Evolutionary conservation across 92 coral and sea anemone genomes (phyloP).

Genomic region (Pocillopora meandrina): DNA sequence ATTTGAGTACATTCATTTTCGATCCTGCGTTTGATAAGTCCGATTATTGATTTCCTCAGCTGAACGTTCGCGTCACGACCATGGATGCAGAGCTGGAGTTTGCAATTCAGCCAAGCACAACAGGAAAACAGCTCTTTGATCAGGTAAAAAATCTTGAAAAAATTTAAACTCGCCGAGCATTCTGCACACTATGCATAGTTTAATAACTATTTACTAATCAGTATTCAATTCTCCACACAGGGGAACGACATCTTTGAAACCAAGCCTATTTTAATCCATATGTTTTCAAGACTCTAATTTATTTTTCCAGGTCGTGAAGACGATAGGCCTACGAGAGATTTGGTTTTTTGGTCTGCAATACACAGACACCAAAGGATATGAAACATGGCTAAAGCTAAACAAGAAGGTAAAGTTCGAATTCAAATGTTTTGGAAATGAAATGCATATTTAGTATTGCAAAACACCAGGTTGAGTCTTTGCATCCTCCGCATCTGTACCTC

Average conservation of each 20-base stretch:
- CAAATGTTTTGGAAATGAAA: background rate
- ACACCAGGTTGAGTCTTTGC: background rate
- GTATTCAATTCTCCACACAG: background rate
- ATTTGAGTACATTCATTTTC: constrained; percentile 32
- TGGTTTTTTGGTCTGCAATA: constrained; percentile 94
- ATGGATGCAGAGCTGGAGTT: constrained; percentile 97
- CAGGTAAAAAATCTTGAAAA: constrained; percentile 55
- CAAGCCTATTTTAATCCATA: background rate
- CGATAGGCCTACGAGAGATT: constrained; percentile 92
- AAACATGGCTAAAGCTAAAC: constrained; percentile 87
- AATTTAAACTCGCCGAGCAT: background rate
- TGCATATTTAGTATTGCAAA: background rate
- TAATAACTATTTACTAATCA: constrained; percentile 12
- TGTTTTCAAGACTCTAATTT: background rate
- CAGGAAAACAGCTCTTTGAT: constrained; percentile 97
- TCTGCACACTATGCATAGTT: background rate
- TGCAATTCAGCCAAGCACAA: constrained; percentile 95
- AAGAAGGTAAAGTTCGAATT: constrained; percentile 69
- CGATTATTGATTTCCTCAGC: constrained; percentile 47
- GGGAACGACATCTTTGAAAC: background rate
- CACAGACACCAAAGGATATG: constrained; percentile 74
- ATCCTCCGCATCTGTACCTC: background rate
- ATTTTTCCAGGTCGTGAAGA: constrained; percentile 82
- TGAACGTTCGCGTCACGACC: constrained; percentile 91
- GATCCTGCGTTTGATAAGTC: background rate